Conservation (phyloP, 2,797 vertebrate species). For the Tadarida brasiliensis region DNA sequence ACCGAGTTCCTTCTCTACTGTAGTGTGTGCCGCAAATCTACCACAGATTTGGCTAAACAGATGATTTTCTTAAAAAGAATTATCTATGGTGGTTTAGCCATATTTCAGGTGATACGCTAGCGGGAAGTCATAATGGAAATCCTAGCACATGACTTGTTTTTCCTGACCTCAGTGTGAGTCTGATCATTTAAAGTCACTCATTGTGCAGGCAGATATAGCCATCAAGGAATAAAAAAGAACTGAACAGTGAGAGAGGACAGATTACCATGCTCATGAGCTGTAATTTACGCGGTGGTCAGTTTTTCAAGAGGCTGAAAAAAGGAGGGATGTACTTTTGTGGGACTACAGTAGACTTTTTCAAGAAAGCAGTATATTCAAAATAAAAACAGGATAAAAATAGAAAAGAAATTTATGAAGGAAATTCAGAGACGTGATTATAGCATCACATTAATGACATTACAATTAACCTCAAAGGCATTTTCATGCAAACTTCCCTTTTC, state of each 20-base stretch:
- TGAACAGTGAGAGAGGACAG: constrained; percentile 70
- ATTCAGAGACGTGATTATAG: constrained; percentile 82
- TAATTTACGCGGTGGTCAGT: constrained; percentile 83
- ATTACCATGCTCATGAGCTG: constrained; percentile 77
- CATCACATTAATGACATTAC: constrained; percentile 81
- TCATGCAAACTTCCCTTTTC: constrained; percentile 81
- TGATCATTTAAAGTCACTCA: constrained; percentile 81
- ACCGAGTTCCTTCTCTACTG: constrained; percentile 69
- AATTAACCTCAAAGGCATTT: constrained; percentile 85
- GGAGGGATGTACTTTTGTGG: constrained; percentile 43
- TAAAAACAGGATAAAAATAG: constrained; percentile 83
- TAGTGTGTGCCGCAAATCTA: constrained; percentile 72
- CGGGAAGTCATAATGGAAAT: constrained; percentile 52
- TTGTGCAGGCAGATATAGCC: background rate
- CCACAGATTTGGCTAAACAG: constrained; percentile 77
- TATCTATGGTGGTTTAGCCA: constrained; percentile 76
- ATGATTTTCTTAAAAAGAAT: constrained; percentile 81
- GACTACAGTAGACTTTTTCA: constrained; percentile 62
- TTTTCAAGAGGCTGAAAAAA: constrained; percentile 76
- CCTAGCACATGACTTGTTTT: constrained; percentile 23
- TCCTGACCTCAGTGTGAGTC: constrained; percentile 45
- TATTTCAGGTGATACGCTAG: constrained; percentile 30
- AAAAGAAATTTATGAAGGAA: constrained; percentile 82
- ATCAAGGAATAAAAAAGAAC: constrained; percentile 82
- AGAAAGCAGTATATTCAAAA: constrained; percentile 77